phyloP scores from a whole-genome alignment of 2,888 invertebrate species.

The Lepidochrysops patricia region DNA sequence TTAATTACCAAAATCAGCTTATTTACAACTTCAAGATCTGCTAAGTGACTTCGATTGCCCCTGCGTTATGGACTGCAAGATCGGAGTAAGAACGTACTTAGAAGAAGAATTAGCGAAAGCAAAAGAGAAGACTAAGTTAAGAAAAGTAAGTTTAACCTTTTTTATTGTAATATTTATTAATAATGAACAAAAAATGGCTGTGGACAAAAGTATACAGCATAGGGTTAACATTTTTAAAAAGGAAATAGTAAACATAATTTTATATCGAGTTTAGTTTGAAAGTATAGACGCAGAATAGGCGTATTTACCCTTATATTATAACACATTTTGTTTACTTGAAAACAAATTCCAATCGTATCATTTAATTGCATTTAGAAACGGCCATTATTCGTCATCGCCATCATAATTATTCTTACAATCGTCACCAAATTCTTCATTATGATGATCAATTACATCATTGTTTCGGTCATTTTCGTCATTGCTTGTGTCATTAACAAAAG shows the following conservation, averaged over 20 bases:
- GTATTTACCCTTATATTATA: no score
- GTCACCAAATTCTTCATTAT: neutral
- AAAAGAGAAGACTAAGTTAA: conserved; percentile 92
- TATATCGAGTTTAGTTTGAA: no score
- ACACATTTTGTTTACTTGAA: no score
- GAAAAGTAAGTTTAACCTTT: conserved; percentile 83
- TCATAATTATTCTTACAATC: neutral
- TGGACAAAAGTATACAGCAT: no score
- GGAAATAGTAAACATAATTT: no score
- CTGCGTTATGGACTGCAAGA: conserved; percentile 98
- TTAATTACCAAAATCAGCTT: conserved; percentile 65
- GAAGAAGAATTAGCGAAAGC: conserved; percentile 97
- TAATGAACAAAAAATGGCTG: no score
- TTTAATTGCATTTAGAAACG: neutral
- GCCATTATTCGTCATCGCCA: neutral
- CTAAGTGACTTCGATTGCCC: conserved; percentile 92
- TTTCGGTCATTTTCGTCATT: neutral
- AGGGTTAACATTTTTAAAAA: no score
- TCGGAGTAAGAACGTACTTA: conserved; percentile 94
- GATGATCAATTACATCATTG: neutral
- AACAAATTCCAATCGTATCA: neutral
- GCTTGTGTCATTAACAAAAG: neutral
- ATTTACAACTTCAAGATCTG: conserved; percentile 93
- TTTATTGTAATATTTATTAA: no score
- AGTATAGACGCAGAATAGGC: no score